Percentiles rank a stretch among this genome's conserved stretches.
These are phyloP conservation scores for Kryptolebias marmoratus DNA, from an alignment of 2,113 vertebrate genomes.

Conservation along the genomic window DNA sequence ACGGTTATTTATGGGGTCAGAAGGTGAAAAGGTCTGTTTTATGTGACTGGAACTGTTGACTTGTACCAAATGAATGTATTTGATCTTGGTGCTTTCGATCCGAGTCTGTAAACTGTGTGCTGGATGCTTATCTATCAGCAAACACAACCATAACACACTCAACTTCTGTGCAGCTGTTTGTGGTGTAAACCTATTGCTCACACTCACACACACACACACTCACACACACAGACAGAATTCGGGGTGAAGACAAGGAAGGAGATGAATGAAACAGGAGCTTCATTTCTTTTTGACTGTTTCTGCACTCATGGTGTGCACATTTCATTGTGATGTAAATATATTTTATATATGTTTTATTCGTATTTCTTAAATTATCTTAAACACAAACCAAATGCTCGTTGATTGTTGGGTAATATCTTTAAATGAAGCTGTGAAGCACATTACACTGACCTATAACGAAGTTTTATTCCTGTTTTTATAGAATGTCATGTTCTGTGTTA, in stretches of 20 bases:
- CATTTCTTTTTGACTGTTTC: constrained; percentile 24
- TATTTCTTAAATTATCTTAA: constrained; percentile 11
- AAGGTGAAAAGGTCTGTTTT: too few relatives aligned
- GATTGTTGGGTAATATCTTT: neutral
- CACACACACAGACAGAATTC: constrained; percentile 3
- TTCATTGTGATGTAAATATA: neutral
- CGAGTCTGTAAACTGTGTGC: constrained; percentile 10
- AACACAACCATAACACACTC: neutral
- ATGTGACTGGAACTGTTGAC: neutral
- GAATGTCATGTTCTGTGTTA: neutral
- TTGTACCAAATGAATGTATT: constrained; percentile 59
- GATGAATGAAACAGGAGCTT: neutral
- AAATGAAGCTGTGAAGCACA: constrained; percentile 11
- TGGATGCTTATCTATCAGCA: neutral
- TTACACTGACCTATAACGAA: neutral
- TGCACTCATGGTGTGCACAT: neutral
- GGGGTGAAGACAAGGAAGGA: constrained; percentile 6
- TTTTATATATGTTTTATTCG: neutral
- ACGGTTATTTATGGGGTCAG: too few relatives aligned
- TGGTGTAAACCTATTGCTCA: neutral
- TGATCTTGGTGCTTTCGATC: constrained; percentile 32
- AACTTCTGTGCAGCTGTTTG: neutral
- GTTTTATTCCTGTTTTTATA: neutral
- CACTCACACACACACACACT: constrained; percentile 1
- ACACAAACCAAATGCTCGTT: constrained; percentile 9